Base-by-base conservation (phyloP, 2,113 vertebrate genomes). In the Oncorhynchus kisutch region DNA sequence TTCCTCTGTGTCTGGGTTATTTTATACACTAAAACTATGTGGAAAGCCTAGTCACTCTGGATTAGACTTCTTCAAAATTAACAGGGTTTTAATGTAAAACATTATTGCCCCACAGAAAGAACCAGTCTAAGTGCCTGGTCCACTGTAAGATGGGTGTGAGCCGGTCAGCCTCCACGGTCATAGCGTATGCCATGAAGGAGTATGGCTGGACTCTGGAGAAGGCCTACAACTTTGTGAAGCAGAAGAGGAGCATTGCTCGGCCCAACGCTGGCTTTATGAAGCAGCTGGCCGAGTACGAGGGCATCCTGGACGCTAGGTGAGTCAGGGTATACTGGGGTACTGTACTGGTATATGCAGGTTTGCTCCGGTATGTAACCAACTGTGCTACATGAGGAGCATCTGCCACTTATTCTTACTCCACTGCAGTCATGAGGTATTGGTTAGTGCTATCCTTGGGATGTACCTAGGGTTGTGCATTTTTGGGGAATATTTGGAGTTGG, bases 131-230 rank as follows among this genome's bases (percentile, higher is more conserved):
- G 89, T 99, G 97, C 90, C 94, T 99, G 92, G 98, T 99, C 70
- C 98, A 99, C 84, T 99, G 98, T 91, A 99, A 99, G 78, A 99
- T 99, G 98, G 98, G 98, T 0, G 97, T 99, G 74, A 99, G 97
- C 82, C 95, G 98, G 0, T 99, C 98, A 0, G 98, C 97, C 0
- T 99, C 98, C 14, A 98, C 98, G 0, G 98, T 99, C 18, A 98
- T 99, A 1, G 98, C 98, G 1, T 99, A 99, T 0, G 97, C 97
- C 0, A 99, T 99, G 97, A 99, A 99, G 90, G 98, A 99, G 3
- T 97, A 96, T 0, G 96, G 95, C 84, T 99, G 98, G 97, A 92
- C 95, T 0, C 92, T 99, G 92, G 98, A 99, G 16, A 97, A 96
- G 65, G 96, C 97, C 0, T 98, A 96, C 73, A 96, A 89, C 66